Conservation (phyloP, 2,113 vertebrate genomes). For the Raja brachyura region DNA sequence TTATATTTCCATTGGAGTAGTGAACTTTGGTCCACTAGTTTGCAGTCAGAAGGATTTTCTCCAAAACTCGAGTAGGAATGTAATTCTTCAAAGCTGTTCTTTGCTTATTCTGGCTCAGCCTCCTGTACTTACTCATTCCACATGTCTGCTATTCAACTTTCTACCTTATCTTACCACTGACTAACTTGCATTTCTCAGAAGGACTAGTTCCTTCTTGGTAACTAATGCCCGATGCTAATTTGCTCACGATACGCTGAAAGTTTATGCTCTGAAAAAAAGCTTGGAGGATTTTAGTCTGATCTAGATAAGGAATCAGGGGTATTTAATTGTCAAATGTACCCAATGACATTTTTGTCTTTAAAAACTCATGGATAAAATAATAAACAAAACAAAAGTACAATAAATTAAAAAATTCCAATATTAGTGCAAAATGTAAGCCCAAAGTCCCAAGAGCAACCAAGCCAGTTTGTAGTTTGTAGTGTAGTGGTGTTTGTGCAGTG, state of each 20-base stretch:
- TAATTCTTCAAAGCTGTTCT: not conserved
- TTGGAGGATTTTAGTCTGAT: too few relatives aligned
- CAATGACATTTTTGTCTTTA: too few relatives aligned
- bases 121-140: not conserved
- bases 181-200: not conserved
- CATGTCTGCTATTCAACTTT: not conserved
- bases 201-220: not conserved
- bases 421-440: too few relatives aligned
- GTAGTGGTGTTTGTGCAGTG: too few relatives aligned
- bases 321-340: too few relatives aligned
- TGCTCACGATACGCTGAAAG: not conserved
- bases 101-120: not conserved
- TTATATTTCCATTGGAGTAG: not conserved
- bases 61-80: not conserved
- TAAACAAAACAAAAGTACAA: too few relatives aligned
- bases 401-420: too few relatives aligned
- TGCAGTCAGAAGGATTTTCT: not conserved
- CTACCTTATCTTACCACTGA: not conserved
- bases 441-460: too few relatives aligned
- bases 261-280: too few relatives aligned
- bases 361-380: too few relatives aligned
- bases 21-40: not conserved
- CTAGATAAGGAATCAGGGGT: not conserved
- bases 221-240: not conserved
- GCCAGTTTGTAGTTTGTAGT: too few relatives aligned